Evolutionary conservation across 2,888 invertebrate species (phyloP).

Genomic region (Caenorhabditis drosophilae): DNA sequence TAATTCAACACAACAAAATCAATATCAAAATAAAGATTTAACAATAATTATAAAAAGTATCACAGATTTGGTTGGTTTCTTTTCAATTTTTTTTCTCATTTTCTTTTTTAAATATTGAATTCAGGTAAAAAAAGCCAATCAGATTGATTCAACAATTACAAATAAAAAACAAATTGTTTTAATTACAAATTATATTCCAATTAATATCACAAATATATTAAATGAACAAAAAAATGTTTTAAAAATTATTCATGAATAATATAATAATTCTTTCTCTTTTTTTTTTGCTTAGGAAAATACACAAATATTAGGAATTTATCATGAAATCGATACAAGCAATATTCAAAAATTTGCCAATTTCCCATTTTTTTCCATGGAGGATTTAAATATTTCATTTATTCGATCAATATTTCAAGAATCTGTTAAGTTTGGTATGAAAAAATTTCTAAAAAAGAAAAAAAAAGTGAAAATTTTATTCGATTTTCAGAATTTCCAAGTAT

Average conservation of each 20-base stretch:
- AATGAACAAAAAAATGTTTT: constrained; percentile 34
- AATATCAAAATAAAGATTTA: constrained; percentile 13
- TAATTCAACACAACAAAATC: not conserved
- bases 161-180: constrained; percentile 49
- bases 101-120: too few species aligned
- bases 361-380: constrained; percentile 36
- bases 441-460: too few species aligned
- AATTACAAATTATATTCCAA: constrained; percentile 42
- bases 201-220: constrained; percentile 36
- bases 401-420: constrained; percentile 28
- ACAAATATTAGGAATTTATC: constrained; percentile 36
- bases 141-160: constrained; percentile 28
- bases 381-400: constrained; percentile 10
- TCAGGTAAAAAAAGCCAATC: constrained; percentile 41
- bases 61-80: constrained; percentile 19
- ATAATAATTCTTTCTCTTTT: too few species aligned
- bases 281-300: constrained; percentile 44
- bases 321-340: constrained; percentile 10
- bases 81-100: not conserved
- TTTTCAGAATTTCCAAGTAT: constrained; percentile 39
- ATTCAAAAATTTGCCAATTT: constrained; percentile 23
- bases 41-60: constrained; percentile 18
- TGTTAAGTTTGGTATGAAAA: constrained; percentile 31
- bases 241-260: too few species aligned
- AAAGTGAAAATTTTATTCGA: too few species aligned